Base-by-base conservation (phyloP, 2,797 vertebrate genomes). In the Bradypodion pumilum region DNA sequence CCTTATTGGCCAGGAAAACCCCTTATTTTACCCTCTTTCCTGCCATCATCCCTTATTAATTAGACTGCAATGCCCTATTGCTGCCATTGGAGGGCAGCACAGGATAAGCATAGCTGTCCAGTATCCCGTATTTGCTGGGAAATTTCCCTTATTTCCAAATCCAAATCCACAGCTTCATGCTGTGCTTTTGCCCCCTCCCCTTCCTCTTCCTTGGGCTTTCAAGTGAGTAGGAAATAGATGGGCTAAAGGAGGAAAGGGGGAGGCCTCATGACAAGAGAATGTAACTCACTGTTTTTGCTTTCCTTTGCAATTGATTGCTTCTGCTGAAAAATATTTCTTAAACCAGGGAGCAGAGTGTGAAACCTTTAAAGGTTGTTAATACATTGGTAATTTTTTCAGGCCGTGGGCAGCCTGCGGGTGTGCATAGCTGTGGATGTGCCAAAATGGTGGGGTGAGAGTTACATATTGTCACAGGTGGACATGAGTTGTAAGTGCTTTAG, bases 141-240 rank as follows among this genome's bases (percentile, higher is more conserved):
- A n/a, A n/a, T n/a, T n/a, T n/a, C n/a, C n/a, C n/a, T n/a, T n/a
- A n/a, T n/a, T n/a, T n/a, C n/a, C n/a, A n/a, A n/a, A n/a, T n/a
- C n/a, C n/a, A n/a, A n/a, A n/a, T n/a, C n/a, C n/a, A n/a, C n/a
- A n/a, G 23, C 80, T 88, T 87, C 70, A 49, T 80, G 2, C 65
- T 77, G 87, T 81, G 52, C 7, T 90, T 75, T 9, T 29, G 56
- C 89, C 21, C 37, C 5, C 69, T 65, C 44, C 19, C 29, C 21
- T n/a, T 52, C 29, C 80, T n/a, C 1, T 72, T 1, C 52, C 21
- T 56, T 56, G 52, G 4, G 21, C 21, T 86, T 70, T 89, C 16
- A 80, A 65, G 76, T 73, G 81, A 77, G 89, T 87, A 90, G 29
- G 27, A 6, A 21, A 86, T 72, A 73, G 88, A 42, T 1, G 77